Percentiles rank a stretch among this genome's conserved stretches.
Conservation (phyloP, 2,797 vertebrate species). For the Leuciscus waleckii region DNA sequence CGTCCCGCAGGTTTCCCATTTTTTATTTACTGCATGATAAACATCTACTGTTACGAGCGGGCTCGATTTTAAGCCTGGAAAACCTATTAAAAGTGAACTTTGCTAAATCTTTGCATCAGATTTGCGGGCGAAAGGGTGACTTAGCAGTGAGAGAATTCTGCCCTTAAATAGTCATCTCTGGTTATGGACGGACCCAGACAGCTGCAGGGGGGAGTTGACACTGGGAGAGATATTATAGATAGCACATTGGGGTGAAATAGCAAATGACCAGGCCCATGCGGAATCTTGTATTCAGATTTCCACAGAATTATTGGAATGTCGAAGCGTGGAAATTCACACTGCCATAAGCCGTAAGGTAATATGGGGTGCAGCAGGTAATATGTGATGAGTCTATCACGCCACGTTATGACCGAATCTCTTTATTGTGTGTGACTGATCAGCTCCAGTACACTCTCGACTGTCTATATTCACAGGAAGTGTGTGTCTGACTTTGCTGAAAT, state of each 20-base stretch:
- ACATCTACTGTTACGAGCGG: slow-evolving; percentile 70
- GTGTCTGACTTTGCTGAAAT: slow-evolving; percentile 13
- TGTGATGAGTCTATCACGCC: background rate
- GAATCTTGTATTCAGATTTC: slow-evolving; percentile 9
- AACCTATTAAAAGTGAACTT: slow-evolving; percentile 71
- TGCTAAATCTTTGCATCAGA: slow-evolving; percentile 74
- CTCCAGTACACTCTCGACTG: background rate
- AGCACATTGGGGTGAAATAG: slow-evolving; percentile 62
- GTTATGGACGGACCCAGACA: slow-evolving; percentile 77
- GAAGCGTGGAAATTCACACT: background rate
- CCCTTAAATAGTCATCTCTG: slow-evolving; percentile 83
- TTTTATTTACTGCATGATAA: slow-evolving; percentile 75
- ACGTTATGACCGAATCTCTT: background rate
- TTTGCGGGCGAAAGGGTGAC: slow-evolving; percentile 64
- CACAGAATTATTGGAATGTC: background rate
- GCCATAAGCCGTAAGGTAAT: background rate
- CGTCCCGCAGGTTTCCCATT: slow-evolving; percentile 53
- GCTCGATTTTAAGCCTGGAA: slow-evolving; percentile 69
- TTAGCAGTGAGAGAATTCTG: slow-evolving; percentile 77
- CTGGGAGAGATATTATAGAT: slow-evolving; percentile 47
- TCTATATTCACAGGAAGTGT: slow-evolving; percentile 21
- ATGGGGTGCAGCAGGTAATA: background rate
- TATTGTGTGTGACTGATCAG: background rate
- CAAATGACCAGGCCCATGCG: slow-evolving; percentile 27
- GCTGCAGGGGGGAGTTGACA: slow-evolving; percentile 64